Evolutionary conservation across 92 coral and sea anemone species (phyloP).

Genomic region (Meandrina meandrites): DNA sequence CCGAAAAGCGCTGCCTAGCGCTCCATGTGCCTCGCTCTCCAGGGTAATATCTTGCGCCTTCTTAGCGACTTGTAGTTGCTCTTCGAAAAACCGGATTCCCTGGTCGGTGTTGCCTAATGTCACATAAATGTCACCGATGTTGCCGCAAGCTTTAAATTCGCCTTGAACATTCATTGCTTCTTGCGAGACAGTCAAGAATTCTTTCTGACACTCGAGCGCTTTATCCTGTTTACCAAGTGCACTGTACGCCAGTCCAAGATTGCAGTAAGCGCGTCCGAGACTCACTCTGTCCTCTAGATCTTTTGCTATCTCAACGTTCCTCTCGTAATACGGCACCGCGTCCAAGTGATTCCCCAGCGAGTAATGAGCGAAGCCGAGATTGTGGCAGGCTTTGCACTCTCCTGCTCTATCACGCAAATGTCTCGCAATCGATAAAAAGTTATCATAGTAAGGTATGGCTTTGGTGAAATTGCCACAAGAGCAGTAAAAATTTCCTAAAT

Average conservation of each 20-base stretch:
- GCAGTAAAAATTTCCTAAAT: slow-evolving; percentile 93
- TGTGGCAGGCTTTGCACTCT: slow-evolving; percentile 97
- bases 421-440: slow-evolving; percentile 69
- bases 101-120: slow-evolving; percentile 68
- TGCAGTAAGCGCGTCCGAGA: slow-evolving; percentile 86
- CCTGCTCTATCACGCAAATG: slow-evolving; percentile 73
- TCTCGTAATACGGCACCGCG: slow-evolving; percentile 81
- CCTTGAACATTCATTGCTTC: slow-evolving; percentile 73
- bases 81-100: slow-evolving; percentile 87
- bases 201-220: slow-evolving; percentile 79
- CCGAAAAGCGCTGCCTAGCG: slow-evolving; percentile 86
- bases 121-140: slow-evolving; percentile 89
- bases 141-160: slow-evolving; percentile 88
- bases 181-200: slow-evolving; percentile 79
- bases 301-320: slow-evolving; percentile 85
- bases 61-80: slow-evolving; percentile 82
- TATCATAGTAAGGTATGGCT: slow-evolving; percentile 88
- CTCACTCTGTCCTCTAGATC: slow-evolving; percentile 85
- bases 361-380: slow-evolving; percentile 92
- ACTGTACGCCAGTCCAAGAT: slow-evolving; percentile 89
- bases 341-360: slow-evolving; percentile 90
- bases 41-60: slow-evolving; percentile 69
- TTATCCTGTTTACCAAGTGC: slow-evolving; percentile 83
- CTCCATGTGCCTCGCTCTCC: slow-evolving; percentile 84
- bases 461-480: slow-evolving; percentile 89